Base-by-base conservation (phyloP, 2,797 vertebrate genomes). In the Lindbergichthys nudifrons region DNA sequence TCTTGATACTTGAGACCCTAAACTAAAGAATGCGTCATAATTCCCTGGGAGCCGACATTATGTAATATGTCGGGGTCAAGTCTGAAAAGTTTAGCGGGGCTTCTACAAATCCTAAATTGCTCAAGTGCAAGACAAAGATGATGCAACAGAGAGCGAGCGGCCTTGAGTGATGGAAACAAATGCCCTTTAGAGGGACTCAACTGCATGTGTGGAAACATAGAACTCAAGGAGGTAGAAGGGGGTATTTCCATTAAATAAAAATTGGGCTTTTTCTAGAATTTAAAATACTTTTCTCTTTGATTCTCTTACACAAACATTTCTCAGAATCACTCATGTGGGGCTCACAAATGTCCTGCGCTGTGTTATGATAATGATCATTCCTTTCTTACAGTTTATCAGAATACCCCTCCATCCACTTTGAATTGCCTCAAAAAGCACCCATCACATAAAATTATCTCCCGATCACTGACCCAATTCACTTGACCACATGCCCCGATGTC, bases 391-490 rank as follows among this genome's bases (percentile, higher is more conserved):
- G 66, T 88, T 84, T 89, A 60, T 76, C 83, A 72, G 80, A 77
- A 76, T 54, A 56, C 72, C 68, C 47, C n/a, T 59, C 67, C 41
- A 41, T 67, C 62, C 45, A 30, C 70, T 71, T 76, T 74, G 67
- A 72, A 62, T 74, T 30, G 64, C 52, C 72, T 88, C 68, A 66
- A 73, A 70, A 70, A 77, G 77, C 70, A 83, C 52, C 91, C 75
- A 85, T 93, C 90, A 88, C 84, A 91, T 86, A 23, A 51, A 68
- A 89, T 91, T 91, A 90, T 75, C 82, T 80, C 80, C 82, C 21
- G 26, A 78, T 88, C 88, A 76, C 65, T 88, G 87, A 86, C 70
- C 79, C 89, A 89, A 89, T 91, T 88, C 90, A 87, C 73, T 10
- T 16, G 12, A 54, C 16, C 68, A 57, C n/a, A 18, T 83, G 65